Conservation (phyloP, 2,888 invertebrate species). For the Lymantria dispar region DNA sequence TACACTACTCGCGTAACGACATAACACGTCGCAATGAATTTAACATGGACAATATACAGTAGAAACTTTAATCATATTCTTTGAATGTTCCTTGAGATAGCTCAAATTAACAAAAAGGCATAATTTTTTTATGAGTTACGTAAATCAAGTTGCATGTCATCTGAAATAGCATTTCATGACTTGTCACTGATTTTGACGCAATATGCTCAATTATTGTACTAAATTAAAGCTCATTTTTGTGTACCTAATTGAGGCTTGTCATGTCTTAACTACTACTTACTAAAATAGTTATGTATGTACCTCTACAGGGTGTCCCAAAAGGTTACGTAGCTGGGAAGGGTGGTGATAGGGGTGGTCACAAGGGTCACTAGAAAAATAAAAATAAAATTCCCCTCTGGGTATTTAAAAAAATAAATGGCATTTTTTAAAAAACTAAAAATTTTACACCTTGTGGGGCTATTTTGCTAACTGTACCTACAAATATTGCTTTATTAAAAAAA, state of each 20-base stretch:
- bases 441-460: too few species aligned
- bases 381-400: too few species aligned
- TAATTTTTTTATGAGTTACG: not conserved
- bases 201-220: slow-evolving; percentile 55
- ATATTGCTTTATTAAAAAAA: too few species aligned
- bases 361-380: too few species aligned
- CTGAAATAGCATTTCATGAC: not conserved
- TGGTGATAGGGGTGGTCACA: too few species aligned
- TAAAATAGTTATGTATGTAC: slow-evolving; percentile 37
- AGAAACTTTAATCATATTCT: slow-evolving; percentile 20
- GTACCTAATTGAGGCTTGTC: slow-evolving; percentile 40
- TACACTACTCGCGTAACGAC: not conserved
- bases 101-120: slow-evolving; percentile 16
- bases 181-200: slow-evolving; percentile 10
- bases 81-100: slow-evolving; percentile 36
- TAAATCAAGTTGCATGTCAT: not conserved
- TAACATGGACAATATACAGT: slow-evolving; percentile 35
- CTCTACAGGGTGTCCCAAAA: too few species aligned
- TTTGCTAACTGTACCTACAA: too few species aligned
- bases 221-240: slow-evolving; percentile 42
- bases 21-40: slow-evolving; percentile 29
- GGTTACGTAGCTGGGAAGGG: too few species aligned
- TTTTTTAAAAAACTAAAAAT: too few species aligned
- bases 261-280: slow-evolving; percentile 38
- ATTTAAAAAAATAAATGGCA: too few species aligned